Conservation (phyloP, 2,797 vertebrate genomes). For the Acipenser ruthenus region DNA sequence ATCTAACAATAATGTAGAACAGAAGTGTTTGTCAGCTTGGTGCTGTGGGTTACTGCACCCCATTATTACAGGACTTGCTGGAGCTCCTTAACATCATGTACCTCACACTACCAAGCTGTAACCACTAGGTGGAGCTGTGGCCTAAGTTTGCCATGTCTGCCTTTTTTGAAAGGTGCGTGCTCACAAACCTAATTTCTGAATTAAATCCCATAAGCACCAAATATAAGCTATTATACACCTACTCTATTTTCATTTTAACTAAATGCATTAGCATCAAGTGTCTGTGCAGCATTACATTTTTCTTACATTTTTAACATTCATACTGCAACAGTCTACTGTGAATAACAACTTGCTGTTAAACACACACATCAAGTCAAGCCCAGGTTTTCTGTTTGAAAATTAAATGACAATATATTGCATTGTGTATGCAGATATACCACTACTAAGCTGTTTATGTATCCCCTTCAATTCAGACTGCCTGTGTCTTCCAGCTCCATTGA, state of each 20-base stretch:
- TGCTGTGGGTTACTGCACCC: too few species aligned
- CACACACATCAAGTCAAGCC: too few species aligned
- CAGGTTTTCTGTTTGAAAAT: too few species aligned
- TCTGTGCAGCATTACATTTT: background rate
- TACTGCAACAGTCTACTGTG: too few species aligned
- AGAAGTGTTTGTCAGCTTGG: too few species aligned
- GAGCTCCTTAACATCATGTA: background rate
- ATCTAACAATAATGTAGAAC: background rate
- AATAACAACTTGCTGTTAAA: too few species aligned
- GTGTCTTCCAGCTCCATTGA: too few species aligned
- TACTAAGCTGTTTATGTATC: too few species aligned
- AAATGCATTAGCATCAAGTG: constrained; percentile 9
- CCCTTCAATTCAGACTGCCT: too few species aligned
- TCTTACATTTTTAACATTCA: background rate
- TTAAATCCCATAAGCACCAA: constrained; percentile 2
- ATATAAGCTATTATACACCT: constrained; percentile 9
- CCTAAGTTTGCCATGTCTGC: background rate
- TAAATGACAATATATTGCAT: too few species aligned
- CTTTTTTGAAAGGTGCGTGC: background rate
- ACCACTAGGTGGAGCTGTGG: constrained; percentile 17
- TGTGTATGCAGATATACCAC: too few species aligned
- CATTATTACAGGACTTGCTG: too few species aligned
- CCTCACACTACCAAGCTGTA: background rate
- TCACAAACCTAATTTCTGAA: background rate
- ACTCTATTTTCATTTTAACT: background rate